phyloP scores from a whole-genome alignment of 2,113 vertebrate species.

The Notechis scutatus region DNA sequence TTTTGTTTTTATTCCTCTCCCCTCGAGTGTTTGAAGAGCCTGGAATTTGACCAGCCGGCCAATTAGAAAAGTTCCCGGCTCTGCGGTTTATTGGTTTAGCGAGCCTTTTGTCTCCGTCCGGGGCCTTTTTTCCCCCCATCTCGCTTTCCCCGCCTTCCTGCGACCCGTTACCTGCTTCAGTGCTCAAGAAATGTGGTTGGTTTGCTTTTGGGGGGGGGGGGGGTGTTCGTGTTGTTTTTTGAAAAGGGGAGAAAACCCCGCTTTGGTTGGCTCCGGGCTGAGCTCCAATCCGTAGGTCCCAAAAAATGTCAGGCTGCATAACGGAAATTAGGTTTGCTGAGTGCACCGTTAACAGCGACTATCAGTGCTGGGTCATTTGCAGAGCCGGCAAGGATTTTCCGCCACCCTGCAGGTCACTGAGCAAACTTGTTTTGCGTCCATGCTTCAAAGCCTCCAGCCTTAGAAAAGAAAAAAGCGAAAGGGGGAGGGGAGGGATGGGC shows the following conservation, averaged over 20 bases:
- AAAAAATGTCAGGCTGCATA: constrained; percentile 23
- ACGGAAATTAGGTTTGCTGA: constrained; percentile 30
- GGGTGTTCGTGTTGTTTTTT: neutral
- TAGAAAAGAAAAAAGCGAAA: constrained; percentile 1
- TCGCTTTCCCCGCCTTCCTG: neutral
- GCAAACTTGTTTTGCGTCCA: constrained; percentile 55
- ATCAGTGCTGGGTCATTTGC: constrained; percentile 55
- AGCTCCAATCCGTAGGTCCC: neutral
- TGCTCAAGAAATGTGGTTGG: constrained; percentile 3
- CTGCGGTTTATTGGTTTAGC: neutral
- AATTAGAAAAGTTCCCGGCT: constrained; percentile 30
- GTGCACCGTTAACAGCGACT: constrained; percentile 9
- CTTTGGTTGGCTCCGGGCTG: neutral
- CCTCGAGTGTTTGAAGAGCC: neutral
- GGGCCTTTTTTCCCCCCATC: neutral
- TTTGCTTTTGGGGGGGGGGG: neutral
- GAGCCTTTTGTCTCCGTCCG: neutral
- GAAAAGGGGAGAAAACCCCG: neutral
- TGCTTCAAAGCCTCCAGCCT: constrained; percentile 34
- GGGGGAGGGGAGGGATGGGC: constrained; percentile 11
- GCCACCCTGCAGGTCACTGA: constrained; percentile 40
- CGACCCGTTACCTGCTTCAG: constrained; percentile 37
- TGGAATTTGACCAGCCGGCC: neutral
- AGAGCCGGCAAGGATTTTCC: constrained; percentile 38
- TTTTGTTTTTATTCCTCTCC: neutral